These are phyloP conservation scores for Formica selysi DNA, from an alignment of 1,140 invertebrate species.

Conservation along the genomic window DNA sequence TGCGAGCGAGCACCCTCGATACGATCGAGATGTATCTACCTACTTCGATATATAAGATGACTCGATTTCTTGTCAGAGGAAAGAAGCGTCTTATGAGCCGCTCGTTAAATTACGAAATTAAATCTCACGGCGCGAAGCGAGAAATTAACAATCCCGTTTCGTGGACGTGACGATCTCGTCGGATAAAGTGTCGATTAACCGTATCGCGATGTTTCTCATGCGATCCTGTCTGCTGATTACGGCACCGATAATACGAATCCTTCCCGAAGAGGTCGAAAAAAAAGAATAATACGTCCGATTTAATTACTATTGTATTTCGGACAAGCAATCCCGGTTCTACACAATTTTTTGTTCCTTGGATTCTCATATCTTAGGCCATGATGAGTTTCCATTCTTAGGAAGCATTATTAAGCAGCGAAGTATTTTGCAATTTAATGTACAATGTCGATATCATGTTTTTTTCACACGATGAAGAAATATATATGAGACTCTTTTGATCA, in stretches of 20 bases:
- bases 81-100: background rate
- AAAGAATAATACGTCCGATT: background rate
- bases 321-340: background rate
- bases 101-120: conserved; percentile 66
- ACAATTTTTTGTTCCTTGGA: background rate
- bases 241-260: background rate
- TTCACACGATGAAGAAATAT: background rate
- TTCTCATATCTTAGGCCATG: background rate
- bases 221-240: background rate
- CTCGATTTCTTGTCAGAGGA: conserved; percentile 6
- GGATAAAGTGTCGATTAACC: conserved; percentile 67
- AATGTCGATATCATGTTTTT: background rate
- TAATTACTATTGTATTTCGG: background rate
- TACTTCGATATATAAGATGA: conserved; percentile 15
- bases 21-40: conserved; percentile 17
- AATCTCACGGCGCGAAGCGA: conserved; percentile 60
- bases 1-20: conserved; percentile 1
- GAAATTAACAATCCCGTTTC: conserved; percentile 57
- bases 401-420: background rate
- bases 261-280: background rate
- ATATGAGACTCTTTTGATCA: too few relatives aligned
- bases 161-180: conserved; percentile 26
- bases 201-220: conserved; percentile 56
- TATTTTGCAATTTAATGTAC: background rate
- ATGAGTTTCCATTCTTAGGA: background rate